phyloP scores from a whole-genome alignment of 2,888 invertebrate species.

The Microctonus brassicae region DNA sequence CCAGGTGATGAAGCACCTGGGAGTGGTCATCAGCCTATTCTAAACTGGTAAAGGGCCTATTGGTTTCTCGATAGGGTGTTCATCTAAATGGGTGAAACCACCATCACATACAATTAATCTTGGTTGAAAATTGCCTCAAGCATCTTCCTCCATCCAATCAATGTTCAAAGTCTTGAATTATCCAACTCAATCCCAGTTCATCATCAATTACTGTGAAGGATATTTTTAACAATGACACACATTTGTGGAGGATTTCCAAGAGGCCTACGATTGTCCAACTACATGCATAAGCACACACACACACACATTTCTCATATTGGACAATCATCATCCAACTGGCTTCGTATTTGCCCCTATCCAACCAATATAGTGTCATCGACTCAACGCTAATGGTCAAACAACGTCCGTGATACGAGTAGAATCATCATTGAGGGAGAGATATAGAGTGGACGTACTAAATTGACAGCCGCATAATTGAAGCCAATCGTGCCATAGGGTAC shows the following conservation, averaged over 20 bases:
- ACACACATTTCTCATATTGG: not conserved
- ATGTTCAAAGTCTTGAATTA: not conserved
- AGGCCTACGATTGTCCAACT: conserved; percentile 25
- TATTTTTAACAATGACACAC: not conserved
- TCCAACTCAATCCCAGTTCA: not conserved
- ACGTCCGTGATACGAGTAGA: conserved; percentile 55
- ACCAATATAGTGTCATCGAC: conserved; percentile 23
- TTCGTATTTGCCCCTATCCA: conserved; percentile 20
- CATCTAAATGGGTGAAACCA: conserved; percentile 1
- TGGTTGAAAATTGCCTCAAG: not conserved
- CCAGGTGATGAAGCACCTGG: conserved; percentile 59
- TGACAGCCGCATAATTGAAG: conserved; percentile 60
- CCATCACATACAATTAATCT: conserved; percentile 14
- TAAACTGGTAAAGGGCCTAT: conserved; percentile 6
- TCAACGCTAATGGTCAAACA: conserved; percentile 62
- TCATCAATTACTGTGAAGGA: not conserved
- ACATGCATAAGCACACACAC: too few relatives aligned
- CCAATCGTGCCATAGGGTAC: conserved; percentile 48
- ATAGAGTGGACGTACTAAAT: conserved; percentile 46
- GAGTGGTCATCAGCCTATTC: conserved; percentile 35
- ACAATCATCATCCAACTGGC: not conserved
- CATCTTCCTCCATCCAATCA: not conserved
- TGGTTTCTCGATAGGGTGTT: not conserved
- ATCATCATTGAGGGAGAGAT: conserved; percentile 53
- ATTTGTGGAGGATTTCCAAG: conserved; percentile 26